Evolutionary conservation across 2,797 vertebrate species (phyloP), one percentile per base, ranked within the genome.

Genomic region (Sphaeramia orbicularis): DNA sequence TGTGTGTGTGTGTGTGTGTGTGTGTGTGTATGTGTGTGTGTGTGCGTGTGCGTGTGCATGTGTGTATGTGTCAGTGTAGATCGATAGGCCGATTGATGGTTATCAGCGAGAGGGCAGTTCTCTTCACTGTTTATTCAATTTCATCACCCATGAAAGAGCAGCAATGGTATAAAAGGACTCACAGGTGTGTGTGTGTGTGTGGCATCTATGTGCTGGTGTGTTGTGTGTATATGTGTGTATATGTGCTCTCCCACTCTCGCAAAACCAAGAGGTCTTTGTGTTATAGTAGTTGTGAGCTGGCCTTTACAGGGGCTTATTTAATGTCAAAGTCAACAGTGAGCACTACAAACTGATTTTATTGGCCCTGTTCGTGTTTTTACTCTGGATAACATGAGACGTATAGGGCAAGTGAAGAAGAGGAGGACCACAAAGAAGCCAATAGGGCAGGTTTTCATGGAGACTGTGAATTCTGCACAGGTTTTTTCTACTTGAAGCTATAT

Each of bases 101-200:
- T 93, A 92, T 94, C 92, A 90, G 84, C 60, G 61, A 89, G 88
- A 89, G 90, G 89, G 88, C 89, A 89, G 82, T 90, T 90, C 89
- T 91, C 85, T 77, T 86, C 85, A 75, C 87, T 87, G 88, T 86
- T 92, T 92, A 94, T 94, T 92, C 91, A 92, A 93, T 93, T 93
- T 92, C 90, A 93, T 93, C 87, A 85, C 71, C 85, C 83, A 84
- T 91, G 89, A 93, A 91, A 91, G 86, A 92, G 84, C 87, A 86
- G 85, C 72, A 18, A 65, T 50, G 74, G 71, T 83, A 78, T 88
- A 83, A 91, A 91, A 86, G 69, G 83, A 86, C 65, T 77, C 53
- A 32, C 52, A 59, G 69, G 72, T 77, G 19, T 53, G 51, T 52
- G 47, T 52, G 71, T 64, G 62, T 60, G 35, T 74, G 35, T 40